These are phyloP conservation scores for Nudaria mundana DNA, from an alignment of 2,888 invertebrate species.

Conservation along the genomic window DNA sequence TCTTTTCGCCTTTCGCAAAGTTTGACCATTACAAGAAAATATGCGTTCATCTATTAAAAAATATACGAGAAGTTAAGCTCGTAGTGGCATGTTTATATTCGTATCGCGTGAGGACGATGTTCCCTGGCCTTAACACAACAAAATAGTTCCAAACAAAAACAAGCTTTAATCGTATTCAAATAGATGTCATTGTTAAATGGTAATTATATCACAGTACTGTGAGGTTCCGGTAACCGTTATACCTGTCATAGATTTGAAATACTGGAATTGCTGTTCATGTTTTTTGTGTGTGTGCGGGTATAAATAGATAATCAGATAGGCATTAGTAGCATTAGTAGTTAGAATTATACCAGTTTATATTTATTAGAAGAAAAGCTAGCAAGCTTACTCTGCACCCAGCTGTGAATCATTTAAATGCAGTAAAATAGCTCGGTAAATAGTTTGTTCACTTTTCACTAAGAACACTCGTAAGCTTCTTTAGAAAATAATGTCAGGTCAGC, in stretches of 20 bases:
- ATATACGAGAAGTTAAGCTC: slow-evolving; percentile 52
- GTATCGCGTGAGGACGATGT: slow-evolving; percentile 55
- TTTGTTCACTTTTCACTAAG: too few relatives aligned
- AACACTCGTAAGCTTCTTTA: too few relatives aligned
- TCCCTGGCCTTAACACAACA: slow-evolving; percentile 31
- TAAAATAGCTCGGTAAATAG: too few relatives aligned
- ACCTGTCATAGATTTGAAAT: slow-evolving; percentile 61
- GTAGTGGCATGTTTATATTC: slow-evolving; percentile 62
- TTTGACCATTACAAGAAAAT: slow-evolving; percentile 74
- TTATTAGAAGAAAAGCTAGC: too few relatives aligned
- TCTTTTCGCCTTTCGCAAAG: slow-evolving; percentile 55
- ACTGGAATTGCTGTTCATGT: slow-evolving; percentile 45
- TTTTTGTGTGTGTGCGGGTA: slow-evolving; percentile 25
- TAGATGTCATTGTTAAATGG: slow-evolving; percentile 42
- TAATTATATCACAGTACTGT: slow-evolving; percentile 28
- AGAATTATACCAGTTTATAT: too few relatives aligned
- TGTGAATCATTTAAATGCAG: too few relatives aligned
- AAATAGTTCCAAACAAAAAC: slow-evolving; percentile 35
- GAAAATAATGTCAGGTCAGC: too few relatives aligned
- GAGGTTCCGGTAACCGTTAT: slow-evolving; percentile 56
- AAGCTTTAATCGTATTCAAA: slow-evolving; percentile 39
- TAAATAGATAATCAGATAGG: slow-evolving; percentile 45
- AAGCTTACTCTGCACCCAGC: too few relatives aligned
- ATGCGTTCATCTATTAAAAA: slow-evolving; percentile 73
- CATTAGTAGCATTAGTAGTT: too few relatives aligned